Percentiles rank a stretch among this genome's conserved stretches.
These are phyloP conservation scores for Acrocephalus kingi DNA, from an alignment of 2,113 vertebrate genomes.

Conservation along the genomic window DNA sequence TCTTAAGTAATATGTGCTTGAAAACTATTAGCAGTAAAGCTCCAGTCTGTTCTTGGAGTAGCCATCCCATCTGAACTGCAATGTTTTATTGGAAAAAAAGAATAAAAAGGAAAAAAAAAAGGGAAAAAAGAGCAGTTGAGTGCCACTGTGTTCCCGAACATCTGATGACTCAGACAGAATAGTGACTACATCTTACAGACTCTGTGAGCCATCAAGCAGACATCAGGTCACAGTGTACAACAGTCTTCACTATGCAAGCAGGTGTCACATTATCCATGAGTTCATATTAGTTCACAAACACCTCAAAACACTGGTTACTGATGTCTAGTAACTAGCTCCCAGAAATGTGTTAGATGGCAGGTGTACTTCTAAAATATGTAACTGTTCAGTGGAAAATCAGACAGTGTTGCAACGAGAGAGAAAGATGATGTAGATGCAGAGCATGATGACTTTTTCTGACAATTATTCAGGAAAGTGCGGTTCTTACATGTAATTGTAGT, in stretches of 20 bases:
- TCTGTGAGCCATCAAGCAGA: neutral
- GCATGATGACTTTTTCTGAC: neutral
- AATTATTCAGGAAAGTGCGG: neutral
- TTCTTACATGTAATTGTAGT: neutral
- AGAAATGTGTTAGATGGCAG: neutral
- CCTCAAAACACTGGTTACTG: neutral
- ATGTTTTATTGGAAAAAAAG: neutral
- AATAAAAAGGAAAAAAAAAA: neutral
- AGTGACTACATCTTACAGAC: neutral
- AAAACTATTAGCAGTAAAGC: neutral
- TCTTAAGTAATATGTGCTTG: neutral
- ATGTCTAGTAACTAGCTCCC: slow-evolving; percentile 20
- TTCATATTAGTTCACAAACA: neutral
- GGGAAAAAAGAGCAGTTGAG: neutral
- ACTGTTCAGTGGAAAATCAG: slow-evolving; percentile 17
- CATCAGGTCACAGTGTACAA: neutral
- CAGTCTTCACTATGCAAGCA: neutral
- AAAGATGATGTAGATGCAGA: neutral
- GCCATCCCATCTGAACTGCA: neutral
- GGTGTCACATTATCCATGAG: neutral
- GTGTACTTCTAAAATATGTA: neutral
- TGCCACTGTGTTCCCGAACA: neutral
- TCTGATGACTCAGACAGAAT: neutral
- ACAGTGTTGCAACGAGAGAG: neutral
- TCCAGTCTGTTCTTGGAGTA: neutral